Evolutionary conservation across 2,888 invertebrate genomes (phyloP).

Genomic region (Ariolimax columbianus): DNA sequence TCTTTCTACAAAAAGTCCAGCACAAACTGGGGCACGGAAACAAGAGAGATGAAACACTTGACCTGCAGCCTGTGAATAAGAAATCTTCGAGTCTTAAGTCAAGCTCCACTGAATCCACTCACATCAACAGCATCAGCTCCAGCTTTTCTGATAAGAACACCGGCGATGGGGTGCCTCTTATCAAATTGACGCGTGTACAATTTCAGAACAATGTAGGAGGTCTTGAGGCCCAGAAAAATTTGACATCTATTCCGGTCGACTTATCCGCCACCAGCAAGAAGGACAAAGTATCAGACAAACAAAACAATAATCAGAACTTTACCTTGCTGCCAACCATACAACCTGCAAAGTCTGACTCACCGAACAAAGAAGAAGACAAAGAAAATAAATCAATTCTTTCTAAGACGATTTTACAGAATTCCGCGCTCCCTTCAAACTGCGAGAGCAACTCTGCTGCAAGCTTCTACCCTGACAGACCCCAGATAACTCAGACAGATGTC

Average conservation of each 20-base stretch:
- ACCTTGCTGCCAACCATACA: background rate
- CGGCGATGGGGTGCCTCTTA: conserved; percentile 18
- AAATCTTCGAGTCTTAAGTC: background rate
- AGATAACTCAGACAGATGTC: conserved; percentile 38
- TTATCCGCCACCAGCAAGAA: background rate
- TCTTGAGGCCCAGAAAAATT: background rate
- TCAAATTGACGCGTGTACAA: background rate
- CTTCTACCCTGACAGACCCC: background rate
- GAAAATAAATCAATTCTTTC: background rate
- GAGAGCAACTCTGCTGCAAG: background rate
- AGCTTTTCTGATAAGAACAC: conserved; percentile 16
- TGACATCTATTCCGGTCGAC: background rate
- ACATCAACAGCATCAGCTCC: conserved; percentile 6
- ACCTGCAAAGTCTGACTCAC: background rate
- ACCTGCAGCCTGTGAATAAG: background rate
- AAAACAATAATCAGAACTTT: background rate
- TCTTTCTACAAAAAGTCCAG: background rate
- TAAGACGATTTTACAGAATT: no score
- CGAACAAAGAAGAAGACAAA: background rate
- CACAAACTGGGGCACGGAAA: background rate
- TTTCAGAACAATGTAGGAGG: background rate
- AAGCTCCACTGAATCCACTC: background rate
- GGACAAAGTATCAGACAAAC: background rate
- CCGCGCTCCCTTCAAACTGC: background rate
- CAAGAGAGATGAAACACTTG: background rate